Base-by-base conservation (phyloP, 2,888 invertebrate species). In the Rhynchonema sp. region DNA sequence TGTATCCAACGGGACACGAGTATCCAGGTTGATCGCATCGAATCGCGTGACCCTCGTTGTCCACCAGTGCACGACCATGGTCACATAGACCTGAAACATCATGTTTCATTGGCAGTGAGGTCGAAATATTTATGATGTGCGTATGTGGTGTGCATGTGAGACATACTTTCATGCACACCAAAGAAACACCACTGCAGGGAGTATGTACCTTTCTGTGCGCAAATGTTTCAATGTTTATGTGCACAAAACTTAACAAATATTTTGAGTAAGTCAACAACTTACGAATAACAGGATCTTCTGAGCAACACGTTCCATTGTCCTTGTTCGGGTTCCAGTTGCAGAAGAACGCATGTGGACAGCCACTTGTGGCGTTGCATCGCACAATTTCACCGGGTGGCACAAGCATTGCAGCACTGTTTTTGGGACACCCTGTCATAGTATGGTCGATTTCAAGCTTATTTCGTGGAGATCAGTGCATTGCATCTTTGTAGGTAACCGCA, bases 321-420 rank as follows among this genome's bases (percentile, higher is more conserved):
- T 13, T n/a, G 25, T 54, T 25, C 20, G 38, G 9, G 6, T 17
- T 38, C 3, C 22, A 17, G 55, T 61, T 56, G 61, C 64, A 64
- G 56, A 65, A 65, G 54, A 61, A 64, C 1, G 55, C 60, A 22
- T 46, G 29, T 23, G 64, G 63, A 52, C 64, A 64, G 1, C 64
- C 64, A 1, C 46, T 13, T 13, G 38, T 38, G 38, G 38, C 38
- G 38, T 38, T 38, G 17, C 38, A 38, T 38, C 17, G 9, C 9
- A 38, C 38, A 38, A 6, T 6, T 13, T 38, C 9, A 38, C 38
- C 38, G 9, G 38, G 38, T 13, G 38, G 38, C 9, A 38, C 9
- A 6, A 38, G 17, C 38, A 38, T 38, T 38, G 38, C 38, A 38
- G 38, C 38, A 17, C 38, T 38, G 38, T 38, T 38, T 38, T 6